Percentiles rank a stretch among this genome's conserved stretches.
Conservation (phyloP, 2,888 invertebrate genomes). For the Chaetogeoica ovagalla region DNA sequence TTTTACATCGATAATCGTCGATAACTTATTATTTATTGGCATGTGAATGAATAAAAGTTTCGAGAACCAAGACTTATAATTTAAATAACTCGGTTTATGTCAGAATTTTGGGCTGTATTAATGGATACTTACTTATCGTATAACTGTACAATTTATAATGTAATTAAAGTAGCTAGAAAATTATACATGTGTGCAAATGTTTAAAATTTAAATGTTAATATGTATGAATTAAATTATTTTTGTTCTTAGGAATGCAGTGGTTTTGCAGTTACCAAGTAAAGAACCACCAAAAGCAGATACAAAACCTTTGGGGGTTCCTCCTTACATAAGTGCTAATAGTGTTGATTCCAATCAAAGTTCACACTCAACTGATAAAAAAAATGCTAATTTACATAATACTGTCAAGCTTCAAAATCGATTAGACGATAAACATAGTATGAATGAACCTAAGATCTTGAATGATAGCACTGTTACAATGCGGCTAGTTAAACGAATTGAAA, state of each 20-base stretch:
- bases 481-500: conserved; percentile 30
- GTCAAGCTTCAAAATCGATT: conserved; percentile 18
- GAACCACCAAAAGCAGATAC: conserved; percentile 24
- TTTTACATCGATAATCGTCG: too few species aligned
- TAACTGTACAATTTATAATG: too few species aligned
- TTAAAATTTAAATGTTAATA: background rate
- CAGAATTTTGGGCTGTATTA: background rate
- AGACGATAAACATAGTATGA: conserved; percentile 16
- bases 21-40: too few species aligned
- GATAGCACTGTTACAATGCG: conserved; percentile 30
- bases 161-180: too few species aligned
- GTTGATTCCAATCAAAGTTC: conserved; percentile 17
- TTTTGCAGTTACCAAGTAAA: conserved; percentile 37
- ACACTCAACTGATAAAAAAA: conserved; percentile 26
- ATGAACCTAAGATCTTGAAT: conserved; percentile 26
- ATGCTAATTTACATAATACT: conserved; percentile 4
- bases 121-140: background rate
- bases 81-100: too few species aligned
- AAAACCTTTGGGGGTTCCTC: conserved; percentile 26
- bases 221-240: background rate
- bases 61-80: too few species aligned
- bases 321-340: conserved; percentile 13
- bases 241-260: conserved; percentile 24
- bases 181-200: background rate
- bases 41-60: too few species aligned